Conservation (phyloP, 2,113 vertebrate species). For the Leptosomus discolor region DNA sequence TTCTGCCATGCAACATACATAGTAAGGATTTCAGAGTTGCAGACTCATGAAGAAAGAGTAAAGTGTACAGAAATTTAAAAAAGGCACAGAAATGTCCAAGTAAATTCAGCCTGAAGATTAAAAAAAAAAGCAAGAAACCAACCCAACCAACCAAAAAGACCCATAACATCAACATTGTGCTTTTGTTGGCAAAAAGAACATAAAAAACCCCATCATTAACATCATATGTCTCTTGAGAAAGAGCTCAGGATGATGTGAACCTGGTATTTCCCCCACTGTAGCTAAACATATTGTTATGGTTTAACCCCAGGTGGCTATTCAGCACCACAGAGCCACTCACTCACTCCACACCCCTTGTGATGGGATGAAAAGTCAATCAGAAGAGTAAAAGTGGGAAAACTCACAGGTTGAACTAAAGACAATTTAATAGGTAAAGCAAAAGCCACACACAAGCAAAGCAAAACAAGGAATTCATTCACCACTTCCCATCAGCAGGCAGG, state of each 20-base stretch:
- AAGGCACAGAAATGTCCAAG: neutral
- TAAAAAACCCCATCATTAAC: neutral
- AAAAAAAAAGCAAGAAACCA: no score
- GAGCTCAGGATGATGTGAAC: neutral
- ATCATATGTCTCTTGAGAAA: neutral
- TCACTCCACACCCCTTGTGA: rapidly evolving
- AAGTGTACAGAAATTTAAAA: neutral
- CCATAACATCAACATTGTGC: neutral
- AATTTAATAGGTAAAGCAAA: neutral
- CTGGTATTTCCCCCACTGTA: neutral
- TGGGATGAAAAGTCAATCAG: neutral
- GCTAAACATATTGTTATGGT: neutral
- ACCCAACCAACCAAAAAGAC: neutral
- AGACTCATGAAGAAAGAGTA: neutral
- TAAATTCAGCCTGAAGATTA: neutral
- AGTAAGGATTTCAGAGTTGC: no score
- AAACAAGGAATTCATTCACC: no score
- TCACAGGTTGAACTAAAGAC: neutral
- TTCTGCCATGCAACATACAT: neutral
- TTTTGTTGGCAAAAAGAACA: neutral
- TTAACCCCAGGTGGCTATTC: neutral
- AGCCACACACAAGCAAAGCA: no score
- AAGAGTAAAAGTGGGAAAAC: neutral
- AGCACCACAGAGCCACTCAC: rapidly evolving
- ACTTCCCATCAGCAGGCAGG: no score